Evolutionary conservation across 2,113 vertebrate genomes (phyloP), one percentile per base, ranked within the genome.

Genomic region (Ranitomeya imitator): DNA sequence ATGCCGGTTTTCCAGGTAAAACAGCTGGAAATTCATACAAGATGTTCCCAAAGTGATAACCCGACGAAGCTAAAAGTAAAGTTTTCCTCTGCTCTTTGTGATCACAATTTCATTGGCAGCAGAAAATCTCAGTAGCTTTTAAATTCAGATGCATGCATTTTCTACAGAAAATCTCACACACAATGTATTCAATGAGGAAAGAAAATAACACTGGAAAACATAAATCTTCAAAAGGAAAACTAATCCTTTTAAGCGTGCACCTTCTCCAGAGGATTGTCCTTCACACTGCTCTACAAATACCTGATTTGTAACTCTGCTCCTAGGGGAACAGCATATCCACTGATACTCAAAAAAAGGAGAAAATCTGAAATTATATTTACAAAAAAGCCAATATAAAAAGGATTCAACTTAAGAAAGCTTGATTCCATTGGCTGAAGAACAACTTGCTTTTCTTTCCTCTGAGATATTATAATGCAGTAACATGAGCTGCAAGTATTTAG

Each of bases 211-310:
- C 26, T 77, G 57, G 85, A 86, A 86, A 87, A 81, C 86, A 71
- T 52, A 81, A 87, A 81, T 87, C 86, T 88, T 88, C 79, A 88
- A 88, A 83, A 65, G 80, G 69, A 88, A 82, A 83, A 54, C 86
- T 88, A 88, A 88, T 82, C 86, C 86, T 88, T 88, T 88, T 88
- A 83, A 82, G 86, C 80, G 52, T 74, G 67, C 86, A 83, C 31
- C 67, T 81, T 67, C 86, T 88, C 86, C 59, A 55, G 86, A 83
- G 80, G 57, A 88, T 83, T 88, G 69, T 83, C 77, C 67, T 88
- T 71, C 69, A 83, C 86, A 63, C 67, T 76, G 79, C 54, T 83
- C 86, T 26, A 76, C 69, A 73, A 83, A 83, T 83, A 83, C 79
- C 79, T 83, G 80, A 88, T 88, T 88, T 83, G 86, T 88, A 83